Evolutionary conservation across 2,797 vertebrate species (phyloP).

Genomic region (Coendou prehensilis): DNA sequence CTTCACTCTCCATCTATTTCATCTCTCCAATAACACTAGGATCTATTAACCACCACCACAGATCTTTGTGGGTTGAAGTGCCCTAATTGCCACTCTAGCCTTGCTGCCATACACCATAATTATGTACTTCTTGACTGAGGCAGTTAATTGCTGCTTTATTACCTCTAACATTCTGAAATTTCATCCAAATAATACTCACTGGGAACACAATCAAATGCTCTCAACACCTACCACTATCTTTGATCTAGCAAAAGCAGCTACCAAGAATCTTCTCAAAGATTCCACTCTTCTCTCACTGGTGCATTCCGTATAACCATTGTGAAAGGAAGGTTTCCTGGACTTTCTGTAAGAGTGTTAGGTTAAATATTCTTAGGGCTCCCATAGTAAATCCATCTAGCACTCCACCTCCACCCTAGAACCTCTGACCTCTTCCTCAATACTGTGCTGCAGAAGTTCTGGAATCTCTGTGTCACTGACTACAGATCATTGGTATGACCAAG

Average conservation of each 20-base stretch:
- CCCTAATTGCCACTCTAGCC: background rate
- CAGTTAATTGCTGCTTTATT: constrained; percentile 2
- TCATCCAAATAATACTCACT: background rate
- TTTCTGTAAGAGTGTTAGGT: background rate
- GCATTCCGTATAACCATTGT: background rate
- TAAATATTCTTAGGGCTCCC: background rate
- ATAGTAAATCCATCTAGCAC: background rate
- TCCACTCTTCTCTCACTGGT: background rate
- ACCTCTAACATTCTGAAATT: constrained; percentile 51
- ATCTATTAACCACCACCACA: background rate
- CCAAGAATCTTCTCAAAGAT: background rate
- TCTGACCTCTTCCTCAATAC: background rate
- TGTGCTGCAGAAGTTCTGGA: background rate
- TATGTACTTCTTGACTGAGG: background rate
- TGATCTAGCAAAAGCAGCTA: background rate
- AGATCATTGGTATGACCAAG: background rate
- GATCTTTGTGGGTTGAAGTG: background rate
- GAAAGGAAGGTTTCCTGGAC: constrained; percentile 4
- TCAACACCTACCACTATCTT: background rate
- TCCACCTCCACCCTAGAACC: background rate
- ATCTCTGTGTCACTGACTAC: background rate
- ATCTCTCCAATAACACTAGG: background rate
- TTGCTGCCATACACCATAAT: background rate
- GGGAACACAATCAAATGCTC: background rate
- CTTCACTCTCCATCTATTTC: background rate